These are phyloP conservation scores for Paragorgia papillata DNA, from an alignment of 92 coral and sea anemone genomes.

Conservation along the genomic window DNA sequence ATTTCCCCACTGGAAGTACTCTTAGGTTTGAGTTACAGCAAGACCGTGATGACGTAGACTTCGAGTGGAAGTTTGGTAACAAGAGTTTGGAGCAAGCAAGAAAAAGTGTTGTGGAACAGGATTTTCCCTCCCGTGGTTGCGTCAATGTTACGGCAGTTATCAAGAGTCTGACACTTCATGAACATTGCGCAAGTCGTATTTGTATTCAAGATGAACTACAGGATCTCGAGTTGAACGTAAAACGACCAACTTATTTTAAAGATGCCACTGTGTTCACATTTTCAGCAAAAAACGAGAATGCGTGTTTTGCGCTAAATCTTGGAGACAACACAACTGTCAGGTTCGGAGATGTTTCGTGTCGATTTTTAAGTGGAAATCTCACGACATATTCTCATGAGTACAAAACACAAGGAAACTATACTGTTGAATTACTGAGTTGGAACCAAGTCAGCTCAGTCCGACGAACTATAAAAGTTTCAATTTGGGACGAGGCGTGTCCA, in stretches of 20 bases:
- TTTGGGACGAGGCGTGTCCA: slow-evolving; percentile 70
- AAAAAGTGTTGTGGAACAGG: slow-evolving; percentile 49
- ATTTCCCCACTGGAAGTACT: slow-evolving; percentile 55
- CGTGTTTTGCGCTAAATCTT: slow-evolving; percentile 62
- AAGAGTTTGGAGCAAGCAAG: slow-evolving; percentile 45
- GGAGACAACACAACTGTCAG: slow-evolving; percentile 57
- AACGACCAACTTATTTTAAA: slow-evolving; percentile 59
- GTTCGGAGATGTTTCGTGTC: slow-evolving; percentile 67
- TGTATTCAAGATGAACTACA: slow-evolving; percentile 59
- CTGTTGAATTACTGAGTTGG: slow-evolving; percentile 56
- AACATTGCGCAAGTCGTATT: slow-evolving; percentile 51
- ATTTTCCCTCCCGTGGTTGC: slow-evolving; percentile 51
- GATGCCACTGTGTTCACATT: slow-evolving; percentile 72
- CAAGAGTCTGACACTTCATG: slow-evolving; percentile 53
- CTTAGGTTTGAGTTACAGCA: slow-evolving; percentile 60
- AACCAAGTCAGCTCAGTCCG: slow-evolving; percentile 64
- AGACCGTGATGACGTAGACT: slow-evolving; percentile 66
- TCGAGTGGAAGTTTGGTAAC: slow-evolving; percentile 76
- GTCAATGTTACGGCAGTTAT: slow-evolving; percentile 57
- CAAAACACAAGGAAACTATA: slow-evolving; percentile 61
- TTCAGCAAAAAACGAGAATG: slow-evolving; percentile 57
- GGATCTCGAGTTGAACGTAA: slow-evolving; percentile 45
- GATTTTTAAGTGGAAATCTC: slow-evolving; percentile 47
- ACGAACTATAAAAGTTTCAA: slow-evolving; percentile 46
- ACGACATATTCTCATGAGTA: slow-evolving; percentile 59